A percentile compares a stretch with the other conserved stretches of the same genome.
These are phyloP conservation scores for Mesoclemmys tuberculata DNA, from an alignment of 2,113 vertebrate genomes.

Conservation along the genomic window DNA sequence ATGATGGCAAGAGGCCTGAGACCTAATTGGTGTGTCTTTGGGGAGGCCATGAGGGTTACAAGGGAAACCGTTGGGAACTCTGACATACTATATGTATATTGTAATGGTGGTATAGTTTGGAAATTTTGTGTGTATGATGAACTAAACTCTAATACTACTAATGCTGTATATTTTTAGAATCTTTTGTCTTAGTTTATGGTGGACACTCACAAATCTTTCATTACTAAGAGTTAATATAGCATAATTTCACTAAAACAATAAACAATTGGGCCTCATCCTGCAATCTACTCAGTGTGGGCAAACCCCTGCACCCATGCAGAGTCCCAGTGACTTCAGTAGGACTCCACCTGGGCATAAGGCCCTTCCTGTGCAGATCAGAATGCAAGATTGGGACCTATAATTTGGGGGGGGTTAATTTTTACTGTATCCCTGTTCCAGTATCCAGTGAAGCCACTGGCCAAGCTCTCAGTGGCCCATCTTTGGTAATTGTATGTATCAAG, in stretches of 20 bases:
- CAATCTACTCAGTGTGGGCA: background rate
- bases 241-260: background rate
- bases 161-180: background rate
- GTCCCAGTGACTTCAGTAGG: background rate
- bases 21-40: background rate
- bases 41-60: background rate
- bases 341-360: background rate
- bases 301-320: background rate
- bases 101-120: background rate
- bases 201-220: background rate
- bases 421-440: background rate
- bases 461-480: background rate
- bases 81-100: background rate
- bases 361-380: background rate
- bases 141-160: background rate
- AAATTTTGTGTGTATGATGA: background rate
- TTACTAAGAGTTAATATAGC: background rate
- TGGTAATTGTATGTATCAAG: background rate
- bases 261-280: background rate
- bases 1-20: background rate
- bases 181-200: background rate
- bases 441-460: background rate
- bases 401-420: background rate
- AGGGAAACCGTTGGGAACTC: background rate
- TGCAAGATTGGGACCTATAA: background rate